phyloP scores from a whole-genome alignment of 1,140 invertebrate genomes.

The Trichonephila inaurata region DNA sequence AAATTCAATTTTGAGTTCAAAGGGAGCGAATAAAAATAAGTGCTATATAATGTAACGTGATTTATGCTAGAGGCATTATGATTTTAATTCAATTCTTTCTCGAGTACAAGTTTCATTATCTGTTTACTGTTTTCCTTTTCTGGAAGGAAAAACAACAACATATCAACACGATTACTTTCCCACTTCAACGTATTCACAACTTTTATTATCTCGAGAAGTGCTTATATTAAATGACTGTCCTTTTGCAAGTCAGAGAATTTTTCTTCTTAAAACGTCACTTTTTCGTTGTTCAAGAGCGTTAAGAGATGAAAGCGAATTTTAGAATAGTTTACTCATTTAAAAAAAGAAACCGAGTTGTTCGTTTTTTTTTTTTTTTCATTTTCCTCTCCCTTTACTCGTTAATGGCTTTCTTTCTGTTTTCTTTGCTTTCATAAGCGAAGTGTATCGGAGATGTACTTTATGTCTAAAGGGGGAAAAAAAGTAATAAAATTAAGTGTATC shows the following conservation, averaged over 20 bases:
- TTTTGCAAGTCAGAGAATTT: neutral
- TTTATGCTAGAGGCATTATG: neutral
- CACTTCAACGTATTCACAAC: neutral
- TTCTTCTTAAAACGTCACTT: neutral
- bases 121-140: neutral
- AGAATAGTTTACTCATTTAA: conserved; percentile 22
- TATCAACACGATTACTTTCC: neutral
- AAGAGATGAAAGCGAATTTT: conserved; percentile 27
- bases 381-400: neutral
- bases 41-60: neutral
- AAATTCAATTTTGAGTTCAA: neutral
- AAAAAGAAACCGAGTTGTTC: neutral
- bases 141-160: neutral
- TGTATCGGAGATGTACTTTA: conserved; percentile 23
- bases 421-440: conserved; percentile 11
- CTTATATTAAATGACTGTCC: neutral
- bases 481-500: conserved; percentile 7
- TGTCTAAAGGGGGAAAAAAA: neutral
- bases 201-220: neutral
- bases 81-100: neutral
- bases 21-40: neutral
- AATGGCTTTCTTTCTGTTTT: neutral
- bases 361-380: neutral
- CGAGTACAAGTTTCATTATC: neutral
- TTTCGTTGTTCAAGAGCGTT: neutral